A percentile compares a stretch with the other conserved stretches of the same genome.
These are phyloP conservation scores for Chaetodon trifasciatus DNA, from an alignment of 2,797 vertebrate genomes.

Conservation along the genomic window DNA sequence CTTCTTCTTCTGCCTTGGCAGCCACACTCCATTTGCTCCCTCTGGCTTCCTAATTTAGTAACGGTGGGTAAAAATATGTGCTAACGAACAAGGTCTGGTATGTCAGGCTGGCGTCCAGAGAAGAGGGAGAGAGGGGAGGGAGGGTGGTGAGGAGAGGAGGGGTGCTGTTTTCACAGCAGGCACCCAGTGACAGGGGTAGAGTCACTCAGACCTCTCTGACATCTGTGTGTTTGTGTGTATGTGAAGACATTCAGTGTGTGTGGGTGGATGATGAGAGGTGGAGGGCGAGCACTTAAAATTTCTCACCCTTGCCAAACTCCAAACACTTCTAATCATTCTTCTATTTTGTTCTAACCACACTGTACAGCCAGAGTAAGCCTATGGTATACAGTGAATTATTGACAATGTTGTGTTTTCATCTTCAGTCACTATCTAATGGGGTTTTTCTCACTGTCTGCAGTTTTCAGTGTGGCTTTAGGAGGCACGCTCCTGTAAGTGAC, in stretches of 20 bases:
- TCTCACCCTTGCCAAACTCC: conserved; percentile 72
- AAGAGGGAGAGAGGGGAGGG: conserved; percentile 63
- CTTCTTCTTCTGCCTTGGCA: conserved; percentile 89
- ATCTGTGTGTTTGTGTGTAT: conserved; percentile 72
- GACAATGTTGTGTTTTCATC: neutral
- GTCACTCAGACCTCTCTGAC: conserved; percentile 76
- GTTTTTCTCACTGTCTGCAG: neutral
- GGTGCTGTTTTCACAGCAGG: conserved; percentile 80
- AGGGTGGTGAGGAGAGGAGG: conserved; percentile 14
- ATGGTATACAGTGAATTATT: neutral
- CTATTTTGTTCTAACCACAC: conserved; percentile 43
- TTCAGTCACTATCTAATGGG: neutral
- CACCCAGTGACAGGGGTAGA: conserved; percentile 79
- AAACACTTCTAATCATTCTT: conserved; percentile 67
- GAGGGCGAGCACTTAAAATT: conserved; percentile 76
- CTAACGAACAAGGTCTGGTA: conserved; percentile 93
- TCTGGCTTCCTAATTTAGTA: conserved; percentile 98
- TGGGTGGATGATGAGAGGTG: conserved; percentile 61
- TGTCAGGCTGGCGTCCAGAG: conserved; percentile 91
- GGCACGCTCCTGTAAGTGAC: neutral
- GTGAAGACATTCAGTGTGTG: conserved; percentile 57
- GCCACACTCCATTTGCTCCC: conserved; percentile 85
- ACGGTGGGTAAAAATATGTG: conserved; percentile 92
- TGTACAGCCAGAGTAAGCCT: conserved; percentile 18
- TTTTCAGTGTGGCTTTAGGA: neutral